phyloP scores from a whole-genome alignment of 1,140 invertebrate species.

The Hyles euphorbiae region DNA sequence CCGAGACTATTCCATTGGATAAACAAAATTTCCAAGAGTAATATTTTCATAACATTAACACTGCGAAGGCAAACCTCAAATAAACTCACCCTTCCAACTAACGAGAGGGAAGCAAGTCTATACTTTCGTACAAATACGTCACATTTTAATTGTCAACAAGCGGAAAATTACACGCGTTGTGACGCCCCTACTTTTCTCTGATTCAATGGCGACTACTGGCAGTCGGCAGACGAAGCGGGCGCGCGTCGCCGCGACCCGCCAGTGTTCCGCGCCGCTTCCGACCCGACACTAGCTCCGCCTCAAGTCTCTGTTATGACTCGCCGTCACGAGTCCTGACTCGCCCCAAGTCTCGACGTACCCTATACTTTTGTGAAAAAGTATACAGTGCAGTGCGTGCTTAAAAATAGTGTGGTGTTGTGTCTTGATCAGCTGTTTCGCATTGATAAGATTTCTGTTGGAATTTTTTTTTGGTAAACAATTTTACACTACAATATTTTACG shows the following conservation, averaged over 20 bases:
- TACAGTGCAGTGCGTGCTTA: conserved; percentile 20
- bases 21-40: too few relatives aligned
- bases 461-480: background rate
- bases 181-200: conserved; percentile 64
- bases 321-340: too few relatives aligned
- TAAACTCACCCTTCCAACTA: too few relatives aligned
- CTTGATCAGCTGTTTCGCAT: conserved; percentile 27
- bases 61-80: too few relatives aligned
- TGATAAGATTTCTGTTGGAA: conserved; percentile 31
- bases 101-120: too few relatives aligned
- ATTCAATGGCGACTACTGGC: conserved; percentile 31
- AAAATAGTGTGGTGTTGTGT: conserved; percentile 15
- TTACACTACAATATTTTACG: too few relatives aligned
- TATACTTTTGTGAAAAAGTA: conserved; percentile 58
- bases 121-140: conserved; percentile 20
- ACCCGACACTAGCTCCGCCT: conserved; percentile 37
- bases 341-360: conserved; percentile 30
- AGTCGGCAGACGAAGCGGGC: conserved; percentile 27
- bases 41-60: too few relatives aligned
- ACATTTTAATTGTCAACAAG: conserved; percentile 52
- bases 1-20: too few relatives aligned
- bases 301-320: too few relatives aligned
- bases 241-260: conserved; percentile 8
- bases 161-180: conserved; percentile 53
- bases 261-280: conserved; percentile 43